Conservation (phyloP, 2,113 vertebrate genomes). For the Pardalotus punctatus region DNA sequence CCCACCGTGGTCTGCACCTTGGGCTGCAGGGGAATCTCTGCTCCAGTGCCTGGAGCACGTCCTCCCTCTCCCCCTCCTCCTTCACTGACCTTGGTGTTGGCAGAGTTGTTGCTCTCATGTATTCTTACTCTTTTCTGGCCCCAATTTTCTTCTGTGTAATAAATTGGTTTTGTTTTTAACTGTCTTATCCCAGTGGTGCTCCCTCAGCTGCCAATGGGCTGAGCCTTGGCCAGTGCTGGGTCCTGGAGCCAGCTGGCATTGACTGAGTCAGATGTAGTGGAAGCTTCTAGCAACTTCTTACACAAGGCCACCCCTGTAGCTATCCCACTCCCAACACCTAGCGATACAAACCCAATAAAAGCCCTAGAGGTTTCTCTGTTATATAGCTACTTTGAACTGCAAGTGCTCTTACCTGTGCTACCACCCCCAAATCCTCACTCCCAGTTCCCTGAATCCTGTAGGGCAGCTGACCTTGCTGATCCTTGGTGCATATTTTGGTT, state of each 20-base stretch:
- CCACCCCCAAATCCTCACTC: neutral
- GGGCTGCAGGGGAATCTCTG: neutral
- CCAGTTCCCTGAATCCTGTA: neutral
- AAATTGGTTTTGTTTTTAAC: neutral
- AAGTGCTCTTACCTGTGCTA: neutral
- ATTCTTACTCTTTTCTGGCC: neutral
- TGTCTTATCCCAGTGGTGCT: neutral
- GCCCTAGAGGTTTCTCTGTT: neutral
- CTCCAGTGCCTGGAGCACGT: neutral
- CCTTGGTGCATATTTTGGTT: neutral
- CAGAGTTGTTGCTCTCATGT: neutral
- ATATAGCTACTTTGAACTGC: neutral
- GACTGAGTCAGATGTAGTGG: neutral
- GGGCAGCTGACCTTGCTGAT: accelerated
- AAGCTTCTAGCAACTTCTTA: neutral
- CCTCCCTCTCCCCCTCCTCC: neutral
- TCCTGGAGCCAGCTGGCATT: neutral
- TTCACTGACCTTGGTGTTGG: neutral
- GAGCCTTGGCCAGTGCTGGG: neutral
- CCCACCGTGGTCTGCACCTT: too few relatives aligned
- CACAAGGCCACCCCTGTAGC: neutral
- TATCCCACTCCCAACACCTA: neutral
- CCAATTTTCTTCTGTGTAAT: neutral
- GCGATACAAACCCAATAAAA: neutral
- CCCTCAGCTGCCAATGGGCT: too few relatives aligned